Conservation (phyloP, 1,140 invertebrate species). For the Drosophila ficusphila region DNA sequence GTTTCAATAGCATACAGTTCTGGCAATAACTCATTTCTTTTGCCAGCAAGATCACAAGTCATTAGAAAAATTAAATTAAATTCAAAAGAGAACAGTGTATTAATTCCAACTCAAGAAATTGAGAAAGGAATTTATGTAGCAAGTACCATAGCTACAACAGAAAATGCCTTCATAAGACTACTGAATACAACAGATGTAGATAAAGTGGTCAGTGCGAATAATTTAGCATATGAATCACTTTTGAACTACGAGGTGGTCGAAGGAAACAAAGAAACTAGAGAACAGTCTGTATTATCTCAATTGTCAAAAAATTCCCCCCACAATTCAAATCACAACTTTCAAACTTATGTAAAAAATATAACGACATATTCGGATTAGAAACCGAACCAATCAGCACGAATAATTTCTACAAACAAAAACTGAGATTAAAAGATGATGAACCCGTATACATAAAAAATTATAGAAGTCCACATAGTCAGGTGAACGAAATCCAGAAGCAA, state of each 20-base stretch:
- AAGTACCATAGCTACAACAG: not conserved
- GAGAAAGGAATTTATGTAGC: not conserved
- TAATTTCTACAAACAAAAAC: too few relatives aligned
- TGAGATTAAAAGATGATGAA: not conserved
- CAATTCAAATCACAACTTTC: not conserved
- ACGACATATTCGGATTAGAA: not conserved
- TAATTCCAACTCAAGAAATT: not conserved
- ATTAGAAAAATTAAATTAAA: too few relatives aligned
- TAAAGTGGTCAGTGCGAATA: slow-evolving; percentile 1
- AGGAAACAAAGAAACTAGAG: not conserved
- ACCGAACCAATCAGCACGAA: not conserved
- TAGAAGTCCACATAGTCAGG: too few relatives aligned
- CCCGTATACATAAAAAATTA: too few relatives aligned
- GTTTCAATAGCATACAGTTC: too few relatives aligned
- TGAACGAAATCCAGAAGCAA: too few relatives aligned
- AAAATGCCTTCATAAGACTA: not conserved
- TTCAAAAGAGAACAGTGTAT: too few relatives aligned
- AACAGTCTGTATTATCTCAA: not conserved
- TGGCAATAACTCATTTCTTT: too few relatives aligned
- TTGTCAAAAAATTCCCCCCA: not conserved
- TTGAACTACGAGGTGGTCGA: slow-evolving; percentile 3
- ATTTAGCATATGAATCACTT: not conserved
- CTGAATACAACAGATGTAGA: not conserved
- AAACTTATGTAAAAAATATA: not conserved
- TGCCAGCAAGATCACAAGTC: too few relatives aligned